phyloP scores from a whole-genome alignment of 2,113 vertebrate species.

The Lagopus muta region DNA sequence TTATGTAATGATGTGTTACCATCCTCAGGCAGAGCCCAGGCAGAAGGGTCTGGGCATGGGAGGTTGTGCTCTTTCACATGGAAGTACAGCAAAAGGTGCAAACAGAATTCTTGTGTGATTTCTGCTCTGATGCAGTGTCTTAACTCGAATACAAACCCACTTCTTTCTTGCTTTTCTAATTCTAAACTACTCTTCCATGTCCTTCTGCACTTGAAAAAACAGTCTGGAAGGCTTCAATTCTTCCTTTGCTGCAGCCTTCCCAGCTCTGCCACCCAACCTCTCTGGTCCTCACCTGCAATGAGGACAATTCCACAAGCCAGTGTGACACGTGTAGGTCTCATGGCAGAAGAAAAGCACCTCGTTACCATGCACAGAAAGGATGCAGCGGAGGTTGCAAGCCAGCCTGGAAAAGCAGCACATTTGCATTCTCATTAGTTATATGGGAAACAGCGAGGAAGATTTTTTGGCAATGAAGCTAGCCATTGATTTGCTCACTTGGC shows the following conservation, averaged over 20 bases:
- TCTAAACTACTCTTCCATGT: background rate
- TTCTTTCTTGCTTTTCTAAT: background rate
- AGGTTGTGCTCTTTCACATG: background rate
- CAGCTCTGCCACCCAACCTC: background rate
- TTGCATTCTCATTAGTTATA: slow-evolving; percentile 44
- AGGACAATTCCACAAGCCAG: background rate
- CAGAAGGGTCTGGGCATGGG: background rate
- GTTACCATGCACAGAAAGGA: background rate
- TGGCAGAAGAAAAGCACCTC: background rate
- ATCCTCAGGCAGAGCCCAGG: background rate
- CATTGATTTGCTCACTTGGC: slow-evolving; percentile 56
- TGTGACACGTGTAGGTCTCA: background rate
- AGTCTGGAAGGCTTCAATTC: background rate
- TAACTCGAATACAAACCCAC: background rate
- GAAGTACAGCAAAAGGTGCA: background rate
- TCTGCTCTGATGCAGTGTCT: background rate
- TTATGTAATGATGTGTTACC: background rate
- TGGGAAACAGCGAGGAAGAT: background rate
- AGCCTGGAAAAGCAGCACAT: background rate
- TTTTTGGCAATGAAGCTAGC: slow-evolving; percentile 33
- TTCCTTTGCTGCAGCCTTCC: background rate
- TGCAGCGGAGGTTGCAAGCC: background rate
- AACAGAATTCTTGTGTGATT: background rate
- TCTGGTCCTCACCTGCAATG: background rate
- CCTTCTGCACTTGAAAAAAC: background rate